Evolutionary conservation across 2,113 vertebrate genomes (phyloP).

Genomic region (Sisor rabdophorus): DNA sequence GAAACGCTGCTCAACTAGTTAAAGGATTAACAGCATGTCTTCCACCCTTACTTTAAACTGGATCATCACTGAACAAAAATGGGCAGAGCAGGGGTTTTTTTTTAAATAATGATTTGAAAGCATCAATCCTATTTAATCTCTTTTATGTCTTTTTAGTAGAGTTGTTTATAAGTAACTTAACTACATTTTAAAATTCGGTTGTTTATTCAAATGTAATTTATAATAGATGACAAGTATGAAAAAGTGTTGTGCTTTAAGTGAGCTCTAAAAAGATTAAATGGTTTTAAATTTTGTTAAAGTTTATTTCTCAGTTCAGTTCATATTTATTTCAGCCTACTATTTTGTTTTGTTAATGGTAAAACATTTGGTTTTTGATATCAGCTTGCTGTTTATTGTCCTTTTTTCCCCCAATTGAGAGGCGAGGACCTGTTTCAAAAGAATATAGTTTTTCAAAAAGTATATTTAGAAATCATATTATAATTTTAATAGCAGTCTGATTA

Average conservation of each 20-base stretch:
- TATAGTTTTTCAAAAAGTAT: not conserved
- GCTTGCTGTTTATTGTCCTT: not conserved
- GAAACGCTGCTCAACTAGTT: too few species aligned
- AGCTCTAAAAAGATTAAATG: not conserved
- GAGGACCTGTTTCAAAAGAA: not conserved
- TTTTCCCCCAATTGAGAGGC: not conserved
- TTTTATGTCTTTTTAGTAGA: not conserved
- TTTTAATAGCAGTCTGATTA: not conserved
- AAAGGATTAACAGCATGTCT: not conserved
- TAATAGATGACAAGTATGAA: not conserved
- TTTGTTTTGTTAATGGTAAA: not conserved
- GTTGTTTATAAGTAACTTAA: not conserved
- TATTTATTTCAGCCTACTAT: not conserved
- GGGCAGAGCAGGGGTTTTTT: not conserved
- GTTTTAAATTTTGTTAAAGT: not conserved
- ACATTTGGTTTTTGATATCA: not conserved
- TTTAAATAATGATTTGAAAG: not conserved
- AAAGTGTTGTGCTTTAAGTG: not conserved
- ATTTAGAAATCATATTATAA: not conserved
- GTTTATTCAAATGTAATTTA: not conserved
- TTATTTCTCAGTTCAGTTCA: not conserved
- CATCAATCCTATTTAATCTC: not conserved
- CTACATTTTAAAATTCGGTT: not conserved
- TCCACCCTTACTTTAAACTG: not conserved
- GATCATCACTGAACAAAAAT: not conserved